Evolutionary conservation across 2,888 invertebrate genomes (phyloP).

Genomic region (Neria commutata): DNA sequence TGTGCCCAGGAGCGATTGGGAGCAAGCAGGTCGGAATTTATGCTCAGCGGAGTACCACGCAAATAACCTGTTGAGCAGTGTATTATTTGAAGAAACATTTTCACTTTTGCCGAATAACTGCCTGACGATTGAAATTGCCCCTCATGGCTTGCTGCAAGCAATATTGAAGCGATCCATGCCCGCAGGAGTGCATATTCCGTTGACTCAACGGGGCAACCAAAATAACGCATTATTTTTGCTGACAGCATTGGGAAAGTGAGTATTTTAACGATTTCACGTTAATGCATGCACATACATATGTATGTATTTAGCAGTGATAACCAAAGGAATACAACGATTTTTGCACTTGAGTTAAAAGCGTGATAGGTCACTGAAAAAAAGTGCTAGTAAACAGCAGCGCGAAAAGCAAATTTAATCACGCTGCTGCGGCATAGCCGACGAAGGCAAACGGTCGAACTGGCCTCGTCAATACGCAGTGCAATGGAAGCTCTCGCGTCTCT

Average conservation of each 20-base stretch:
- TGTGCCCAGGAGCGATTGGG: slow-evolving; percentile 75
- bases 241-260: slow-evolving; percentile 63
- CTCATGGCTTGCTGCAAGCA: slow-evolving; percentile 72
- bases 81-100: slow-evolving; percentile 69
- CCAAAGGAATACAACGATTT: no score
- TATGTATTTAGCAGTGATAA: no score
- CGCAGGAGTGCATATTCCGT: slow-evolving; percentile 65
- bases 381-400: no score
- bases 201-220: slow-evolving; percentile 67
- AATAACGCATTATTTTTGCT: slow-evolving; percentile 62
- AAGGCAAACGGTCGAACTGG: no score
- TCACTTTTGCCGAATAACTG: slow-evolving; percentile 69
- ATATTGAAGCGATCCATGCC: slow-evolving; percentile 69
- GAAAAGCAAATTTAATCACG: no score
- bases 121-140: slow-evolving; percentile 72
- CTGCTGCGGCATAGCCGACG: no score
- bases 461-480: no score
- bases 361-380: no score
- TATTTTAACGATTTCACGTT: slow-evolving; percentile 38
- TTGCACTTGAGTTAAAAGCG: no score
- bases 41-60: slow-evolving; percentile 87
- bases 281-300: no score
- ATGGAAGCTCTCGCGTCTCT: no score
- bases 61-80: slow-evolving; percentile 75
- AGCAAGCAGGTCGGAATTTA: slow-evolving; percentile 67